A percentile compares a stretch with the other conserved stretches of the same genome.
Evolutionary conservation across 2,888 invertebrate genomes (phyloP).

Genomic region (Cantharis rustica): DNA sequence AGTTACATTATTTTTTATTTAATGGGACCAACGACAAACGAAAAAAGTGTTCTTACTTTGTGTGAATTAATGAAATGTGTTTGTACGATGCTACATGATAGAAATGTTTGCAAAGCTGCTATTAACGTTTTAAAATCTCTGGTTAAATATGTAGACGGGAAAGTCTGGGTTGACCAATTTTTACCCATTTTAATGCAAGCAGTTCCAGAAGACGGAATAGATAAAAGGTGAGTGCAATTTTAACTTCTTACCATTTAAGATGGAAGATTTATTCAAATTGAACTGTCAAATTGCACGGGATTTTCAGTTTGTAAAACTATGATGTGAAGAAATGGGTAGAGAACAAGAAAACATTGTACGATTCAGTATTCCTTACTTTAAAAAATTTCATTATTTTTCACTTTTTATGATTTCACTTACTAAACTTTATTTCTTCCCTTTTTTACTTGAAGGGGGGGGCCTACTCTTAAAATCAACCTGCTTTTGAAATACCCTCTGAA

Average conservation of each 20-base stretch:
- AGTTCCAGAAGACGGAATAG: neutral
- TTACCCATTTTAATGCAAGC: neutral
- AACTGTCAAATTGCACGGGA: too few species aligned
- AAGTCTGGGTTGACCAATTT: neutral
- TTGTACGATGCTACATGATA: neutral
- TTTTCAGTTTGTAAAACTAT: too few species aligned
- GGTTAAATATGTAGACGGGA: neutral
- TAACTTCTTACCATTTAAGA: neutral
- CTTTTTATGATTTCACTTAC: too few species aligned
- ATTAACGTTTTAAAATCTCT: neutral
- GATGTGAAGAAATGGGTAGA: too few species aligned
- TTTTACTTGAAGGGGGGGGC: too few species aligned
- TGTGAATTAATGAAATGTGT: neutral
- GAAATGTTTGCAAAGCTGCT: neutral
- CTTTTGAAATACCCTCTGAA: too few species aligned
- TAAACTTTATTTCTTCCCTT: too few species aligned
- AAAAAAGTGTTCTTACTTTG: neutral
- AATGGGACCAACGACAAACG: neutral
- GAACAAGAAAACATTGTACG: too few species aligned
- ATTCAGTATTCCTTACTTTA: too few species aligned
- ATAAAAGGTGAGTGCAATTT: neutral
- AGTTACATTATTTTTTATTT: neutral
- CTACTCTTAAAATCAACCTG: too few species aligned
- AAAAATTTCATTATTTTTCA: too few species aligned
- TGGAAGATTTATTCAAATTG: neutral